A percentile compares a stretch with the other conserved stretches of the same genome.
Conservation (phyloP, 2,888 invertebrate species). For the Rhagium mordax region DNA sequence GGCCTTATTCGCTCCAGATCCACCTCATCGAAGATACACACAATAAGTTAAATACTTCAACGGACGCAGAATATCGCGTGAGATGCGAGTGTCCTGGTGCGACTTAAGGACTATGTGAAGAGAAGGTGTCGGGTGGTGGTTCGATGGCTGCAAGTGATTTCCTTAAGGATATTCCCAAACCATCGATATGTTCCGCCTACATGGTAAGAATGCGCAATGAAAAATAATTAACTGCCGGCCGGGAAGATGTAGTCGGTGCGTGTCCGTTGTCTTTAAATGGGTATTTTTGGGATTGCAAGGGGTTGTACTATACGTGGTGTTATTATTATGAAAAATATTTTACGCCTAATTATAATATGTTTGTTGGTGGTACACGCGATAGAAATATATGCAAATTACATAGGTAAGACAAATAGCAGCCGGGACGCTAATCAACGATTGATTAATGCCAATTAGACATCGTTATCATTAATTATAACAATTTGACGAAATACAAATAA, state of each 20-base stretch:
- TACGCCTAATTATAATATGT: too few relatives aligned
- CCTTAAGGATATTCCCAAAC: neutral
- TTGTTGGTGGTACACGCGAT: too few relatives aligned
- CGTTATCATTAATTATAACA: neutral
- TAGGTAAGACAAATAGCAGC: neutral
- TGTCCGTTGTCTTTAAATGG: too few relatives aligned
- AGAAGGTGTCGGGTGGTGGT: neutral
- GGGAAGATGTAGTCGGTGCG: too few relatives aligned
- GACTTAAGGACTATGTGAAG: neutral
- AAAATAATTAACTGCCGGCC: too few relatives aligned
- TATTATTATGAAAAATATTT: too few relatives aligned
- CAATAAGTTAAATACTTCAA: neutral
- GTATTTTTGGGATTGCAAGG: too few relatives aligned
- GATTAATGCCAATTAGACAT: neutral
- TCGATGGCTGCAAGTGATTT: neutral
- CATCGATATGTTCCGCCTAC: conserved; percentile 4
- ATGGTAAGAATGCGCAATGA: conserved; percentile 8
- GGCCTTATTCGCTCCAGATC: conserved; percentile 7
- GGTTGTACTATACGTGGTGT: too few relatives aligned
- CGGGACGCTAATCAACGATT: neutral
- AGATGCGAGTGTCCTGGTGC: neutral
- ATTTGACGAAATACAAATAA: neutral
- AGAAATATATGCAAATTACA: neutral
- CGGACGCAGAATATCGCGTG: neutral
- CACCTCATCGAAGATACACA: neutral